phyloP scores from a whole-genome alignment of 2,113 vertebrate species.

The Charadrius vociferus region DNA sequence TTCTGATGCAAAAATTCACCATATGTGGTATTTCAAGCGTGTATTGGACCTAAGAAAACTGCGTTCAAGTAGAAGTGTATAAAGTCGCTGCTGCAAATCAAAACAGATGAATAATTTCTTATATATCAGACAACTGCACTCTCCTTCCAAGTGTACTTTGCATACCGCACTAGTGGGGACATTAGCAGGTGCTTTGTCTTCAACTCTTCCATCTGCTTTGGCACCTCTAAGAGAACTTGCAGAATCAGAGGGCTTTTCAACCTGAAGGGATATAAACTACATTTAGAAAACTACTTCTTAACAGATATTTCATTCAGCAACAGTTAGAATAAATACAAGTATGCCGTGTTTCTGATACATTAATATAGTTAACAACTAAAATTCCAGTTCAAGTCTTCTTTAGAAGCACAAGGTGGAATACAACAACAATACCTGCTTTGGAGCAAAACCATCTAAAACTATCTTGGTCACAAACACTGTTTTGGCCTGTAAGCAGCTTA shows the following conservation, averaged over 20 bases:
- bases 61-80: fast-evolving
- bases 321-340: not conserved
- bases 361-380: not conserved
- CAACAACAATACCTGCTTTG: not conserved
- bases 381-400: not conserved
- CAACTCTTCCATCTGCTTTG: constrained; percentile 88
- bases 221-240: constrained; percentile 84
- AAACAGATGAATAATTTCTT: not conserved
- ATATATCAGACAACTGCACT: not conserved
- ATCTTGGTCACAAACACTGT: not conserved
- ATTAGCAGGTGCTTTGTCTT: constrained; percentile 83
- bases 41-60: not conserved
- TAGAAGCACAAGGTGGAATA: not conserved
- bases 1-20: not conserved
- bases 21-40: not conserved
- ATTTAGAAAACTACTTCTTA: not conserved
- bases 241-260: constrained; percentile 87
- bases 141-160: not conserved
- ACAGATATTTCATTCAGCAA: not conserved
- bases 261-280: constrained; percentile 65
- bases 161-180: constrained; percentile 86
- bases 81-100: not conserved
- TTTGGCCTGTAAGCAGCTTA: not conserved
- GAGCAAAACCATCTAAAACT: not conserved
- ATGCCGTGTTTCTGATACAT: not conserved